phyloP scores from a whole-genome alignment of 1,140 invertebrate genomes.

The Fopius arisanus region DNA sequence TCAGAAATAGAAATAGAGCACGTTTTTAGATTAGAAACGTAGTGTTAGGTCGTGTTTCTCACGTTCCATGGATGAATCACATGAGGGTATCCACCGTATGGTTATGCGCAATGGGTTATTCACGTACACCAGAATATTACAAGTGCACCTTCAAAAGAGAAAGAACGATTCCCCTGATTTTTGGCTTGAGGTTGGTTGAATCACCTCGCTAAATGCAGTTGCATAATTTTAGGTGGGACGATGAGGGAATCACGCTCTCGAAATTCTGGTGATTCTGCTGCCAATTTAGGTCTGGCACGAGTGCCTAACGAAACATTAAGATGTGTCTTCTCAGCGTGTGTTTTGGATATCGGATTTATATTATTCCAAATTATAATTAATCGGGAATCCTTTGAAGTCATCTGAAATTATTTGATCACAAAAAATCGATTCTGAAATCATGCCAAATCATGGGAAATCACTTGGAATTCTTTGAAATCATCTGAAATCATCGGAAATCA shows the following conservation, averaged over 20 bases:
- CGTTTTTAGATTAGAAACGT: conserved; percentile 31
- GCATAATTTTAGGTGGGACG: conserved; percentile 54
- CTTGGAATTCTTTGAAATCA: no score
- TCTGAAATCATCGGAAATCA: no score
- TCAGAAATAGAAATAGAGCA: conserved; percentile 57
- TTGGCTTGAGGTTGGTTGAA: conserved; percentile 41
- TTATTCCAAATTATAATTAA: no score
- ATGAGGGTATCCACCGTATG: conserved; percentile 18
- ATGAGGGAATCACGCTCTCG: conserved; percentile 39
- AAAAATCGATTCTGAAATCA: no score
- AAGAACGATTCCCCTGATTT: not conserved
- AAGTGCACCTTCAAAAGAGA: not conserved
- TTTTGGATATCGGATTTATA: no score
- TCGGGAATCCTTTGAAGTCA: no score
- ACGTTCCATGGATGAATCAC: conserved; percentile 58
- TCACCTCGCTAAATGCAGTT: conserved; percentile 54
- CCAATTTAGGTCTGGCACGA: conserved; percentile 41
- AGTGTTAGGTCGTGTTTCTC: conserved; percentile 53
- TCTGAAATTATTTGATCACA: no score
- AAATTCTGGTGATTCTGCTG: conserved; percentile 41
- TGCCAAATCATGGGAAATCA: no score
- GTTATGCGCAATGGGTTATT: conserved; percentile 19
- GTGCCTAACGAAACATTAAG: no score
- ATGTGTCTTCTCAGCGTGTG: no score
- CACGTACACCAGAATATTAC: conserved; percentile 1